Conservation (phyloP, 37 sponge, comb jelly and placozoan species). For the Beroe forskalii region DNA sequence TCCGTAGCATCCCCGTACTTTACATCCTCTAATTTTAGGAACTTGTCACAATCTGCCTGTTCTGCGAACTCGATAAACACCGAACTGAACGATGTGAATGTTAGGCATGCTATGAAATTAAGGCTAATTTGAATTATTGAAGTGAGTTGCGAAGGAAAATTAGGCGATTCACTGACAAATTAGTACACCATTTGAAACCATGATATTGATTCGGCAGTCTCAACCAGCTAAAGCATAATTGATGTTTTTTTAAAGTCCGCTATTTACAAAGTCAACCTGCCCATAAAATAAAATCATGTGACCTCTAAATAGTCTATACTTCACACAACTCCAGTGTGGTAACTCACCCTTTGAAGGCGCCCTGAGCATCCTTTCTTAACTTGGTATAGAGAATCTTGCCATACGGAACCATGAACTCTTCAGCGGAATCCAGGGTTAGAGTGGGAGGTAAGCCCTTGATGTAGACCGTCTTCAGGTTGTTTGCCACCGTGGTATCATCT, state of each 20-base stretch:
- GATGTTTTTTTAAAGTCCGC: no score
- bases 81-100: neutral
- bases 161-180: no score
- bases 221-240: no score
- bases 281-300: no score
- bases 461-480: constrained; percentile 51
- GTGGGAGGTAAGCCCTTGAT: constrained; percentile 2
- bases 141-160: no score
- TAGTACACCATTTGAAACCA: no score
- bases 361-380: constrained; percentile 13
- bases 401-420: neutral
- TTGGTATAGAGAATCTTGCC: neutral
- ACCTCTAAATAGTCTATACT: no score
- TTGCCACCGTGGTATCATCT: neutral
- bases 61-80: constrained; percentile 20
- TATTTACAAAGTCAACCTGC: no score
- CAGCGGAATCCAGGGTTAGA: constrained; percentile 14
- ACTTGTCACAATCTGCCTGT: constrained; percentile 7
- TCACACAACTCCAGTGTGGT: no score
- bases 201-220: no score
- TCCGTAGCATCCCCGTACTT: neutral
- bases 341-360: constrained; percentile 39
- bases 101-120: no score
- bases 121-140: neutral
- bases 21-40: neutral